Conservation (phyloP, 1,140 invertebrate genomes). For the Reticulitermes speratus region DNA sequence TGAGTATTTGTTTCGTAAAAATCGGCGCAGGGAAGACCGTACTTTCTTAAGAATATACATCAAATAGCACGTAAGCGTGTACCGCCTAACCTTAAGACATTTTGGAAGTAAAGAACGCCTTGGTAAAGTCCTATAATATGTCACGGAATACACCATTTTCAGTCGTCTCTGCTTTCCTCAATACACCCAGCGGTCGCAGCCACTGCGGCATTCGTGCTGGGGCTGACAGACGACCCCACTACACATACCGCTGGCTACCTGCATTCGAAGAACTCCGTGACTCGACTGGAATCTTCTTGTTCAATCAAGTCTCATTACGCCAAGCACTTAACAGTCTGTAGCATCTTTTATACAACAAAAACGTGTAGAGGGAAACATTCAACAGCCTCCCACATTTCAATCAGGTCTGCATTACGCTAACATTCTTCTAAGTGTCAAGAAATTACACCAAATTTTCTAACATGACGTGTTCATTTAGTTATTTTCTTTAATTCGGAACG, state of each 20-base stretch:
- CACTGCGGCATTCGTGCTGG: too few relatives aligned
- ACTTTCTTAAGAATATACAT: too few relatives aligned
- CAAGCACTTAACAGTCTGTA: background rate
- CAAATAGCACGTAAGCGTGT: too few relatives aligned
- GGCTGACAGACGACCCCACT: too few relatives aligned
- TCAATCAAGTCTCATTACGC: constrained; percentile 18
- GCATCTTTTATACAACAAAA: constrained; percentile 9
- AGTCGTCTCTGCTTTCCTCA: too few relatives aligned
- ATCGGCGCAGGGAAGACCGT: too few relatives aligned
- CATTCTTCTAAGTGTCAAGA: background rate
- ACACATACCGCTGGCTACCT: background rate
- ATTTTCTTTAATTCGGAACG: background rate
- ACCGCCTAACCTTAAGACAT: too few relatives aligned
- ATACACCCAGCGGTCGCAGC: too few relatives aligned
- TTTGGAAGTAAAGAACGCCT: too few relatives aligned
- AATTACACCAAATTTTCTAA: constrained; percentile 18
- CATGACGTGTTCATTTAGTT: constrained; percentile 5
- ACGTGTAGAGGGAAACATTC: constrained; percentile 1
- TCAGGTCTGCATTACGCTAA: background rate
- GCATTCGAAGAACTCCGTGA: background rate
- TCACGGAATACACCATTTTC: too few relatives aligned
- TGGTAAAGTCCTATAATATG: too few relatives aligned
- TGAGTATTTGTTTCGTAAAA: too few relatives aligned
- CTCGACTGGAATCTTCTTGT: background rate
- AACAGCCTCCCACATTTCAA: background rate